Conservation (phyloP, 1,140 invertebrate genomes). For the Homalodisca vitripennis region DNA sequence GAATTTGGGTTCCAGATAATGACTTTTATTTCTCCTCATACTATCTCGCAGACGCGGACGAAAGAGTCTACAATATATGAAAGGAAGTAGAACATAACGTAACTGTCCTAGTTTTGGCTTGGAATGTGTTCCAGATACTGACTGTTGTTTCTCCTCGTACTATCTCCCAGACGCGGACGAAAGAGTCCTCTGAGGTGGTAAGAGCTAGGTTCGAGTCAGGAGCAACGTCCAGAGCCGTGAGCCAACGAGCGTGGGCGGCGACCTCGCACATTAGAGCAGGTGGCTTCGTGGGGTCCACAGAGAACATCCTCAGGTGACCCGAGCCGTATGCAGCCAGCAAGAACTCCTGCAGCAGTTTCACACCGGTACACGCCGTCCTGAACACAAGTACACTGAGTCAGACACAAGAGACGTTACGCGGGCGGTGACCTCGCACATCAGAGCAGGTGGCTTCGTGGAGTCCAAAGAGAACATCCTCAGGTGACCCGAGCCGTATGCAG, state of each 20-base stretch:
- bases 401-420: constrained; percentile 43
- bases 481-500: constrained; percentile 53
- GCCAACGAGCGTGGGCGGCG: constrained; percentile 51
- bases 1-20: no score
- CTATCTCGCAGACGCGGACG: constrained; percentile 50
- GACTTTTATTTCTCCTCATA: constrained; percentile 35
- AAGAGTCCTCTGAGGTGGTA: constrained; percentile 52
- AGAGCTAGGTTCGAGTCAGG: constrained; percentile 48
- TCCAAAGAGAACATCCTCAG: constrained; percentile 47
- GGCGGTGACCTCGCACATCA: constrained; percentile 50
- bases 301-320: constrained; percentile 52
- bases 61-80: constrained; percentile 54
- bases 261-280: constrained; percentile 47
- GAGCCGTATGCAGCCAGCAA: constrained; percentile 51
- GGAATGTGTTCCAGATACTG: no score
- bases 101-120: no score
- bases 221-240: constrained; percentile 52
- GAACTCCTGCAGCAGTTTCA: constrained; percentile 41
- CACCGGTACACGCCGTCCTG: constrained; percentile 41
- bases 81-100: no score
- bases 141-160: constrained; percentile 34
- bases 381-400: neutral
- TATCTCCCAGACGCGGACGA: constrained; percentile 50
- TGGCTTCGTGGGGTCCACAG: constrained; percentile 28
- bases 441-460: constrained; percentile 29